phyloP scores from a whole-genome alignment of 2,797 vertebrate species.

The Sciurus vulgaris region DNA sequence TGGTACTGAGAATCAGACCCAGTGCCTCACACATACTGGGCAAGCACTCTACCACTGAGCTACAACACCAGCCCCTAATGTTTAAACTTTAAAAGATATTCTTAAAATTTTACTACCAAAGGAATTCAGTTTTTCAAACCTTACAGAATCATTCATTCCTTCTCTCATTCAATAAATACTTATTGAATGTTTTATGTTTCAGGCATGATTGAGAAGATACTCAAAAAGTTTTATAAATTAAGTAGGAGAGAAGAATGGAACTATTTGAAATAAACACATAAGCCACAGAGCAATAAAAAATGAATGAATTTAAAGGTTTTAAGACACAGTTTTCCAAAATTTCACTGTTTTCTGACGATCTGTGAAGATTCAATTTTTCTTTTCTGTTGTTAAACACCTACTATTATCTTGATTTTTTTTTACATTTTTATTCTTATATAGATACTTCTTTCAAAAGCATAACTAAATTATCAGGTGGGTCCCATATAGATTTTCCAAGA shows the following conservation, averaged over 20 bases:
- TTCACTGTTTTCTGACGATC: neutral
- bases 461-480: neutral
- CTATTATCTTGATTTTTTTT: neutral
- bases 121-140: neutral
- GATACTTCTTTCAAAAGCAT: neutral
- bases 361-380: neutral
- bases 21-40: too few species aligned
- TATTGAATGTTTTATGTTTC: neutral
- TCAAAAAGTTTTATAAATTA: constrained; percentile 12
- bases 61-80: too few species aligned
- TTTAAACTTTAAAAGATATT: neutral
- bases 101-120: neutral
- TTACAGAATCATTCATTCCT: neutral
- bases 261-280: neutral
- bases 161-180: constrained; percentile 20
- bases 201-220: neutral
- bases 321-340: neutral
- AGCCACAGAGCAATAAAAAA: constrained; percentile 8
- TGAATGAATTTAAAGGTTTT: neutral
- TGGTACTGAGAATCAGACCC: too few species aligned
- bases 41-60: too few species aligned
- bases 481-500: constrained; percentile 23
- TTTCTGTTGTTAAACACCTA: constrained; percentile 15
- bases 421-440: neutral
- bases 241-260: neutral